Base-by-base conservation (phyloP, 2,113 vertebrate species). In the Tupaia tana region DNA sequence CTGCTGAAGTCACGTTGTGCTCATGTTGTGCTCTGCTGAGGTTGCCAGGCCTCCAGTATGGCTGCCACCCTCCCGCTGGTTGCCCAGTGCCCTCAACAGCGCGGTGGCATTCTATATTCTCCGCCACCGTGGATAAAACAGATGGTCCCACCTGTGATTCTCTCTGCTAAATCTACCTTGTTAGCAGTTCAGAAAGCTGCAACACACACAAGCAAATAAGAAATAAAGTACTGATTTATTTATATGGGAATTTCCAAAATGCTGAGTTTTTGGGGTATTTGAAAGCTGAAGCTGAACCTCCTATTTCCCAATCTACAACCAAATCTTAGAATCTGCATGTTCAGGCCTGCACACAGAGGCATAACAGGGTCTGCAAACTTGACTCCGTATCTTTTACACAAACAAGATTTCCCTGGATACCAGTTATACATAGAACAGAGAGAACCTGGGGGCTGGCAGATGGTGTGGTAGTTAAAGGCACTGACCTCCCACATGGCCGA, bases 41-140 rank as follows among this genome's bases (percentile, higher is more conserved):
- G 86, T 79, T 67, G 82, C 89, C 95, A 71, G 61, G 56, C 67
- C 66, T 91, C 91, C 91, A 80, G 0, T 80, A 43, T 2, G 89
- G 66, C 61, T 22, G 31, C 54, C 18, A 25, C 43, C 54, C 64
- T 82, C 56, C 58, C 73, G 70, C 75, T 83, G 93, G 70, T 19
- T 24, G 69, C 29, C 86, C 61, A 4, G 14, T 58, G 61, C 80
- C 83, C 31, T 86, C 93, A 18, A 22, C 1, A 66, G 59, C 80
- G 12, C 74, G 22, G 16, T 6, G 71, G 75, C 29, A 59, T 67
- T 66, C 79, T 75, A 0, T 52, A 31, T 34, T 88, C 52, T 88
- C 82, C 71, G 43, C 43, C 58, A 22, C 14, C 52, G 9, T 54
- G 63, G 6, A 18, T 31, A 43, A 66, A 89, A 77, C 18, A 66